Evolutionary conservation across 2,113 vertebrate species (phyloP).

Genomic region (Alaudala cheleensis): DNA sequence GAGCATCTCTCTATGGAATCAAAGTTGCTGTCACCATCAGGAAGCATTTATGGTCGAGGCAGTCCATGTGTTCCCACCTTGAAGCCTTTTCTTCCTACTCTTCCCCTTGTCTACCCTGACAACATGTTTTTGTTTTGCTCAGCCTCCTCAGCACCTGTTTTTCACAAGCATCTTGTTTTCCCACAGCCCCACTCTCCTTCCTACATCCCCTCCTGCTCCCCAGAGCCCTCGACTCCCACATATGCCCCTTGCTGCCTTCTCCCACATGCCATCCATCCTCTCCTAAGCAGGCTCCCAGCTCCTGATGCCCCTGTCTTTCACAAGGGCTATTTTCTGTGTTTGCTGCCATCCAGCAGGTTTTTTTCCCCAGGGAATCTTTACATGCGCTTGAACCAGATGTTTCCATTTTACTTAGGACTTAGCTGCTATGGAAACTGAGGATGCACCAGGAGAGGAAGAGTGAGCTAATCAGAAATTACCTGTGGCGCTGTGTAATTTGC

Average conservation of each 20-base stretch:
- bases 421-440: constrained; percentile 83
- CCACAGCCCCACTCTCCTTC: not conserved
- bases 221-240: not conserved
- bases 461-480: constrained; percentile 75
- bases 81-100: not conserved
- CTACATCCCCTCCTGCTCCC: not conserved
- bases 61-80: not conserved
- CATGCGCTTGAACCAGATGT: constrained; percentile 70
- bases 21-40: not conserved
- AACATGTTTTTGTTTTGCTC: not conserved
- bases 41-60: not conserved
- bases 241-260: not conserved
- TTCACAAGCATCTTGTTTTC: not conserved
- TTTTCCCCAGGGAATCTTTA: constrained; percentile 58
- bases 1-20: rapidly evolving
- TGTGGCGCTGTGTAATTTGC: constrained; percentile 73
- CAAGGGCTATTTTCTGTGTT: not conserved
- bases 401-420: constrained; percentile 74
- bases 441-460: constrained; percentile 69
- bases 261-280: not conserved
- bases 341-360: constrained; percentile 42
- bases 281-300: not conserved
- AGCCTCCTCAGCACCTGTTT: not conserved
- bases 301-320: not conserved
- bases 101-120: not conserved